Percentiles rank a stretch among this genome's conserved stretches.
phyloP scores from a whole-genome alignment of 2,113 vertebrate species.

The Gymnogyps californianus region DNA sequence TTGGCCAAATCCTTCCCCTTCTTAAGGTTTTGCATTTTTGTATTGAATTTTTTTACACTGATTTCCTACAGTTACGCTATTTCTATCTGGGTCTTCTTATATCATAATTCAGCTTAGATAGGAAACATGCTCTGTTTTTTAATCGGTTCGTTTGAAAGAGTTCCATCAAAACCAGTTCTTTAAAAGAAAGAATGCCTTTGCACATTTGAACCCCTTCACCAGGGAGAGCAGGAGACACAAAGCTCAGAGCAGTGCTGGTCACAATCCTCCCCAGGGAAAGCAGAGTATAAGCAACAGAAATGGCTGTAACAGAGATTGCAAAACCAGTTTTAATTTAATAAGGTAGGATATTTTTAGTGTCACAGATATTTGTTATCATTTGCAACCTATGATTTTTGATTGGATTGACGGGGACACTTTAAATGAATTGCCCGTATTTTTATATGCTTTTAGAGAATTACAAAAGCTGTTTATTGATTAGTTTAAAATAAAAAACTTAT shows the following conservation, averaged over 20 bases:
- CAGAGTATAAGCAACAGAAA: neutral
- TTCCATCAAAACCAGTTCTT: neutral
- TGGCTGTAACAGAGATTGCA: neutral
- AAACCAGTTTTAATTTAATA: neutral
- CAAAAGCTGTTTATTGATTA: neutral
- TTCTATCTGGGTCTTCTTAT: neutral
- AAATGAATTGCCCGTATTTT: neutral
- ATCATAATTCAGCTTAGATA: neutral
- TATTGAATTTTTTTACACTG: neutral
- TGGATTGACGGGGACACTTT: neutral
- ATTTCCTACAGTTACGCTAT: neutral
- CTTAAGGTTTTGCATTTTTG: neutral
- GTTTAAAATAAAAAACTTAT: neutral
- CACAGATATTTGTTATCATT: neutral
- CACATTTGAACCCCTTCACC: neutral
- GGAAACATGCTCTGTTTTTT: neutral
- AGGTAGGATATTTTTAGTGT: neutral
- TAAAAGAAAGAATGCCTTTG: neutral
- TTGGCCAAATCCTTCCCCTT: neutral
- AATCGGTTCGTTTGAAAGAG: neutral
- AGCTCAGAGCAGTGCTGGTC: neutral
- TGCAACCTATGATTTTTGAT: neutral
- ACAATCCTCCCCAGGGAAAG: neutral
- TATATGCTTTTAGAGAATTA: neutral
- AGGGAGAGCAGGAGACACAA: neutral